These are phyloP conservation scores for Misgurnus mizolepis DNA, from an alignment of 2,113 vertebrate genomes.

Conservation along the genomic window DNA sequence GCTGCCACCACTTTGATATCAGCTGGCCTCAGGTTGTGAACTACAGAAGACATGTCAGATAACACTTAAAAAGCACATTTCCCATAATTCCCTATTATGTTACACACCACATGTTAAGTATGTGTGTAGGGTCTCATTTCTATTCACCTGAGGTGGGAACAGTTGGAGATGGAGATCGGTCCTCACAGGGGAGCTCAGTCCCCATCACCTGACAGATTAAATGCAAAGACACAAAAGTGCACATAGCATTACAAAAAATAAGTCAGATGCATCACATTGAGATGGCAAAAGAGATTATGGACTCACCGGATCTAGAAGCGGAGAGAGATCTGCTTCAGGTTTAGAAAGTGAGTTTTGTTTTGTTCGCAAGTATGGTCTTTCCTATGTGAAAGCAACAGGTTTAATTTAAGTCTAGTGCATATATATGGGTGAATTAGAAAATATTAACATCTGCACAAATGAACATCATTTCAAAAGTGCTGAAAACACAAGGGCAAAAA, in stretches of 20 bases:
- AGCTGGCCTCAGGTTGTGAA: conserved; percentile 85
- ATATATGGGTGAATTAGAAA: not conserved
- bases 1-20: conserved; percentile 88
- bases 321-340: not conserved
- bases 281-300: no score
- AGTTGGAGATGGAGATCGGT: conserved; percentile 73
- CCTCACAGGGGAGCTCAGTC: conserved; percentile 75
- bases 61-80: not conserved
- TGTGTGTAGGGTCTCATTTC: not conserved
- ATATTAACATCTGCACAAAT: no score
- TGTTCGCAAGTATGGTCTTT: conserved; percentile 69
- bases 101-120: no score
- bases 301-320: conserved; percentile 57
- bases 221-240: not conserved
- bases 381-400: conserved; percentile 49
- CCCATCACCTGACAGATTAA: conserved; percentile 73
- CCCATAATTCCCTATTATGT: not conserved
- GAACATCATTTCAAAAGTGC: not conserved
- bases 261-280: not conserved
- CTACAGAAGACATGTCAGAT: conserved; percentile 66
- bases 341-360: conserved; percentile 58
- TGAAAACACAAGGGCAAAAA: not conserved
- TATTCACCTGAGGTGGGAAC: conserved; percentile 81
- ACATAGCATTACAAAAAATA: not conserved
- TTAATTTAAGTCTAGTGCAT: not conserved